Evolutionary conservation across 2,888 invertebrate species (phyloP).

Genomic region (Orchestes rusci): DNA sequence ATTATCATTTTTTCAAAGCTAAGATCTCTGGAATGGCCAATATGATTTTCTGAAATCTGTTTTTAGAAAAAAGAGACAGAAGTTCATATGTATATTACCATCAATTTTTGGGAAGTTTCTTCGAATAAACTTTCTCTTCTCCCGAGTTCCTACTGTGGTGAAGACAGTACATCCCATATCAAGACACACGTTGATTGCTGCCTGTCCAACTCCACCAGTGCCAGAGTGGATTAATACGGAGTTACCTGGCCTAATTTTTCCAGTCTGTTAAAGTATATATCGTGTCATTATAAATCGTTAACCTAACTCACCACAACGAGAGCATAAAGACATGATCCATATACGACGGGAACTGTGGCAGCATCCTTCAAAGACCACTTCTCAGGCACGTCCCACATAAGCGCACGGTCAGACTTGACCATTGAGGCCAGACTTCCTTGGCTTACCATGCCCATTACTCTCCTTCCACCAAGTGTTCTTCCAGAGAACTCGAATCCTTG

Average conservation of each 20-base stretch:
- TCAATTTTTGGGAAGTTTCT: conserved; percentile 44
- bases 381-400: conserved; percentile 49
- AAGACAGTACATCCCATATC: conserved; percentile 57
- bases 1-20: conserved; percentile 83
- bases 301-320: conserved; percentile 32
- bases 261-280: conserved; percentile 26
- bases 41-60: conserved; percentile 24
- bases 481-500: conserved; percentile 66
- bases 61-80: no score
- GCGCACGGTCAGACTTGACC: conserved; percentile 43
- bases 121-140: conserved; percentile 58
- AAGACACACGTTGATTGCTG: conserved; percentile 67
- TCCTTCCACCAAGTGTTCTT: conserved; percentile 26
- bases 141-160: conserved; percentile 62
- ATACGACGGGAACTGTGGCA: conserved; percentile 55
- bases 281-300: no score
- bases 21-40: conserved; percentile 65
- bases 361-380: conserved; percentile 52
- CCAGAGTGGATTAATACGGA: conserved; percentile 52
- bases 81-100: conserved; percentile 25
- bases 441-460: conserved; percentile 45
- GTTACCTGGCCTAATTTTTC: conserved; percentile 36
- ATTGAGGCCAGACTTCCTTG: conserved; percentile 50
- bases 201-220: conserved; percentile 69
- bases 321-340: conserved; percentile 43